Conservation (phyloP, 2,113 vertebrate genomes). For the human region DNA sequence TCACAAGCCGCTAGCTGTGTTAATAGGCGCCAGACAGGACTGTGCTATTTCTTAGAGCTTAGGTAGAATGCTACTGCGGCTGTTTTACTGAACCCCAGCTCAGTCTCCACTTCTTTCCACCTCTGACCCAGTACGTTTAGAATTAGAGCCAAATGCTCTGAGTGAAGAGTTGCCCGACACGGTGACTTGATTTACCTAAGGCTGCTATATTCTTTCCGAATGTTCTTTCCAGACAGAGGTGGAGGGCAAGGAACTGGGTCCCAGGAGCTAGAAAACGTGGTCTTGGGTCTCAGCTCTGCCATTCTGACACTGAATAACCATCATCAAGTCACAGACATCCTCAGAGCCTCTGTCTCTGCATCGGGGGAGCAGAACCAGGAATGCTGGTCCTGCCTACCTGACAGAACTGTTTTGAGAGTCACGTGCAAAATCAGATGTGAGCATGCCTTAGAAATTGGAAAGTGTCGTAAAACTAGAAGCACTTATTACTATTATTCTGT, state of each 20-base stretch:
- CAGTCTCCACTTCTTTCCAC: background rate
- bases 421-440: background rate
- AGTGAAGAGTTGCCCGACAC: background rate
- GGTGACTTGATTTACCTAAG: background rate
- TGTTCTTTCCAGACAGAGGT: background rate
- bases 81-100: background rate
- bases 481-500: background rate
- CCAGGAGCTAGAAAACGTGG: background rate
- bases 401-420: background rate
- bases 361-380: background rate
- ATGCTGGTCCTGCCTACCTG: accelerated
- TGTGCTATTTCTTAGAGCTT: background rate
- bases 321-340: background rate
- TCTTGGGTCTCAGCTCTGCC: background rate
- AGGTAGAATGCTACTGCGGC: background rate
- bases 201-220: background rate
- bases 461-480: background rate
- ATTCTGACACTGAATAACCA: background rate
- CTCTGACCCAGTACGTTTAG: background rate
- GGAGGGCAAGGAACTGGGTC: background rate
- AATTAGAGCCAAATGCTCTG: background rate
- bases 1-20: background rate
- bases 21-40: background rate
- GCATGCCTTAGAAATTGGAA: background rate
- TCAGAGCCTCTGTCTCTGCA: background rate